Conservation (phyloP, 2,888 invertebrate genomes). For the Dynastes grantii region DNA sequence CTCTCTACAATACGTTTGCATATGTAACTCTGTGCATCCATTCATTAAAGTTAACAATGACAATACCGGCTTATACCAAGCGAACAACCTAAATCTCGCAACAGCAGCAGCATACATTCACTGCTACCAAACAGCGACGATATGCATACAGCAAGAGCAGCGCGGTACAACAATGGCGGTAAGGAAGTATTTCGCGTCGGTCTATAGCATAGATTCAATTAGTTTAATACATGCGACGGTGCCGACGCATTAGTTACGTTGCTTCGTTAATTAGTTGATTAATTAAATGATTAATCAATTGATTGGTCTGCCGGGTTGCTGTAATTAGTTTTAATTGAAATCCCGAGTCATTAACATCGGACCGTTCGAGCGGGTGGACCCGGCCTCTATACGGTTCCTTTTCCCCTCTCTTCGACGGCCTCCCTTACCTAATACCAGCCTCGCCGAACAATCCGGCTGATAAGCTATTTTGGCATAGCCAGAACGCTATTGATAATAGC, state of each 20-base stretch:
- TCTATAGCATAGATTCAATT: slow-evolving; percentile 63
- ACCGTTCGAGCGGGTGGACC: slow-evolving; percentile 61
- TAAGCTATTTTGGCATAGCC: too few species aligned
- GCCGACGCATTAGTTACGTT: slow-evolving; percentile 67
- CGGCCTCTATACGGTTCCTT: not conserved
- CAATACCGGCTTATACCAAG: too few species aligned
- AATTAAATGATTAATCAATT: slow-evolving; percentile 71
- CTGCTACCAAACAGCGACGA: too few species aligned
- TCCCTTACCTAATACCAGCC: too few species aligned
- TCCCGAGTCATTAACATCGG: slow-evolving; percentile 77
- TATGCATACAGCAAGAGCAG: not conserved
- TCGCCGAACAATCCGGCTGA: too few species aligned
- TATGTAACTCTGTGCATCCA: too few species aligned
- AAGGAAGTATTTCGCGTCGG: slow-evolving; percentile 55
- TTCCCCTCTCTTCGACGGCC: not conserved
- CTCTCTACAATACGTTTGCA: too few species aligned
- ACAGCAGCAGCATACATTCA: too few species aligned
- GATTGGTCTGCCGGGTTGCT: slow-evolving; percentile 69
- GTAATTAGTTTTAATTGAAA: slow-evolving; percentile 75
- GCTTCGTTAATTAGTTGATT: slow-evolving; percentile 70
- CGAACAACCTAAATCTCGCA: too few species aligned
- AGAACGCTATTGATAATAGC: too few species aligned
- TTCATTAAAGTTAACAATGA: too few species aligned
- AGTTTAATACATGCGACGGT: slow-evolving; percentile 65
- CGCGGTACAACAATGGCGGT: slow-evolving; percentile 13